Conservation (phyloP, 2,888 invertebrate genomes). For the Eutolmus rufibarbis region DNA sequence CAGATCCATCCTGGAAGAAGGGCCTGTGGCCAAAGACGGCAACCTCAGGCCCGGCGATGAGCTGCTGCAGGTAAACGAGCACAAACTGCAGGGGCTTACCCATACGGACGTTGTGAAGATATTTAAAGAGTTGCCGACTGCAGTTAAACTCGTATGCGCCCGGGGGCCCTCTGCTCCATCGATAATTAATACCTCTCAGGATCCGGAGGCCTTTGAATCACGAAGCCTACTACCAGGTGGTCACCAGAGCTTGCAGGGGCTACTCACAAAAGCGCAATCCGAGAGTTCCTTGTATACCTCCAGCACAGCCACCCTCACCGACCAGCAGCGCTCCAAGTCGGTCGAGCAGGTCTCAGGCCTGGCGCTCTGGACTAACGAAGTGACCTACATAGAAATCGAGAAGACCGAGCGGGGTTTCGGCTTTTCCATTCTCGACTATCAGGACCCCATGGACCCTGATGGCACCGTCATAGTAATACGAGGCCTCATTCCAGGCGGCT, state of each 20-base stretch:
- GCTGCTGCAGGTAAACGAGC: constrained; percentile 94
- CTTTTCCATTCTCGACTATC: constrained; percentile 97
- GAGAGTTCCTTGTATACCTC: constrained; percentile 91
- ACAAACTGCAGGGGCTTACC: constrained; percentile 87
- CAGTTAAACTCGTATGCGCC: constrained; percentile 92
- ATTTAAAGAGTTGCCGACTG: constrained; percentile 88
- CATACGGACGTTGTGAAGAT: constrained; percentile 97
- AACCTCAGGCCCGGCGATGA: constrained; percentile 95
- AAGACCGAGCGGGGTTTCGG: constrained; percentile 97
- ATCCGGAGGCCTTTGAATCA: constrained; percentile 80
- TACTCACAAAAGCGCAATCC: constrained; percentile 92
- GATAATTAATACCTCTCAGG: constrained; percentile 80
- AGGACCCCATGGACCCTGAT: constrained; percentile 94
- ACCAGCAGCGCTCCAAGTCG: constrained; percentile 85
- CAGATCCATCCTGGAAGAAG: constrained; percentile 92
- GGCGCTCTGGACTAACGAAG: constrained; percentile 96
- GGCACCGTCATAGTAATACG: constrained; percentile 97
- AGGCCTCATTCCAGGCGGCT: constrained; percentile 96
- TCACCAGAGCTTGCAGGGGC: constrained; percentile 80
- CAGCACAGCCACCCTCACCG: constrained; percentile 80
- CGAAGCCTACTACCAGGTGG: constrained; percentile 86
- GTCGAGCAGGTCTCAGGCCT: constrained; percentile 93
- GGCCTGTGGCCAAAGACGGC: constrained; percentile 93
- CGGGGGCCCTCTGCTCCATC: constrained; percentile 70
- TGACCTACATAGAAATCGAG: constrained; percentile 87